These are phyloP conservation scores for Sebastes taczanowskii DNA, from an alignment of 2,797 vertebrate species.

Conservation along the genomic window DNA sequence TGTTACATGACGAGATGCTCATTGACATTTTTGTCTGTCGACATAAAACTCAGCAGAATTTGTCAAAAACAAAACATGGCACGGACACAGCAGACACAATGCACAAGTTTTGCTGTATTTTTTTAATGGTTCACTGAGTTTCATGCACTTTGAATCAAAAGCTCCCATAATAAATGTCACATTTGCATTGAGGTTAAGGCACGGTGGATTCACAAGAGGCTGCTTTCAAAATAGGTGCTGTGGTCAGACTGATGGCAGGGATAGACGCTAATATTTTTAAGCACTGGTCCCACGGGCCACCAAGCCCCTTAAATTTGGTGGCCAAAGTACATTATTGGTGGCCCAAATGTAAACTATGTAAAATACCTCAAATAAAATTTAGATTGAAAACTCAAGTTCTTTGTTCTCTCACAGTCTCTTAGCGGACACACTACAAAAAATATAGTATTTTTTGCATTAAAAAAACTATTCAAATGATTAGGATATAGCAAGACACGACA, in stretches of 20 bases:
- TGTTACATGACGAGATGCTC: neutral
- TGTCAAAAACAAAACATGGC: neutral
- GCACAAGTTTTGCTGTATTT: neutral
- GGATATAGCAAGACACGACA: too few species aligned
- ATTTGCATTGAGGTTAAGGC: slow-evolving; percentile 2
- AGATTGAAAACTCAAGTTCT: too few species aligned
- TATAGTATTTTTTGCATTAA: too few species aligned
- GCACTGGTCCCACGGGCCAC: too few species aligned
- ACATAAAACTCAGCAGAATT: neutral
- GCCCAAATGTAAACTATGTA: too few species aligned
- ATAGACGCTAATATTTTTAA: too few species aligned
- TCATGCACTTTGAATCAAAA: neutral
- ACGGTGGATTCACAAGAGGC: neutral
- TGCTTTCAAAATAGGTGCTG: neutral
- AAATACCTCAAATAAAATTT: too few species aligned
- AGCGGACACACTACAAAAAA: too few species aligned
- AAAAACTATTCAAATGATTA: too few species aligned
- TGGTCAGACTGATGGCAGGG: neutral
- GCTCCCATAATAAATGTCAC: slow-evolving; percentile 21
- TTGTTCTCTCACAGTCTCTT: too few species aligned
- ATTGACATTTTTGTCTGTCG: slow-evolving; percentile 1
- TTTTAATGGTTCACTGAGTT: neutral
- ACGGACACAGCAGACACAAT: neutral
- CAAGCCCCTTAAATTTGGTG: too few species aligned
- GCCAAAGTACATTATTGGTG: too few species aligned